Percentiles rank a stretch among this genome's conserved stretches.
phyloP scores from a whole-genome alignment of 2,888 invertebrate species.

The Fragum sueziense region DNA sequence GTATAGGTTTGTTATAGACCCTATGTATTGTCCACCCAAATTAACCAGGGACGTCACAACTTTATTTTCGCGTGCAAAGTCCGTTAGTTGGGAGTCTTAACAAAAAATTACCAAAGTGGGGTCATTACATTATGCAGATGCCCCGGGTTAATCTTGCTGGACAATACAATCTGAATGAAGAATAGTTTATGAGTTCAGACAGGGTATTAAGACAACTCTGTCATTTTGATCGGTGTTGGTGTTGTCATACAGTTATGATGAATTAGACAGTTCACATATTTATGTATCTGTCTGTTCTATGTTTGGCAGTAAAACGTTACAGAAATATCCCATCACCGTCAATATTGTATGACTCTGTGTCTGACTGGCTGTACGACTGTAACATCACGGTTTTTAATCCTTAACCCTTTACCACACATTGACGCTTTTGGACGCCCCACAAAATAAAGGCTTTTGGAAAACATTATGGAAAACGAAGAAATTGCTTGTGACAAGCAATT shows the following conservation, averaged over 20 bases:
- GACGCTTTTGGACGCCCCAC: neutral
- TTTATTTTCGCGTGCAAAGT: no score
- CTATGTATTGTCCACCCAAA: no score
- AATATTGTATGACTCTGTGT: no score
- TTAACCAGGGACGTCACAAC: no score
- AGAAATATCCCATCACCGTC: no score
- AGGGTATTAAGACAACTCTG: neutral
- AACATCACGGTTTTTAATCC: no score
- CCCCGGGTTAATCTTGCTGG: no score
- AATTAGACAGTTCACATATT: neutral
- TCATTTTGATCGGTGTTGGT: neutral
- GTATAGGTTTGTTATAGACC: no score
- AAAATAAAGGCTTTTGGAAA: neutral
- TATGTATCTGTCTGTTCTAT: neutral
- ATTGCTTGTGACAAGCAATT: neutral
- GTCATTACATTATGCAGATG: no score
- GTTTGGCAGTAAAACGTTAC: neutral
- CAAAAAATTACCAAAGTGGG: no score
- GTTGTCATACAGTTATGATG: neutral
- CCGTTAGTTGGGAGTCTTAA: no score
- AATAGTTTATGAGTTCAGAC: neutral
- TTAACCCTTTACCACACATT: slow-evolving; percentile 5
- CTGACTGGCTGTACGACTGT: no score
- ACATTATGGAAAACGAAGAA: neutral
- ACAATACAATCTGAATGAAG: neutral